A percentile compares a stretch with the other conserved stretches of the same genome.
Evolutionary conservation across 2,888 invertebrate genomes (phyloP).

Genomic region (Tortricodes alternella): DNA sequence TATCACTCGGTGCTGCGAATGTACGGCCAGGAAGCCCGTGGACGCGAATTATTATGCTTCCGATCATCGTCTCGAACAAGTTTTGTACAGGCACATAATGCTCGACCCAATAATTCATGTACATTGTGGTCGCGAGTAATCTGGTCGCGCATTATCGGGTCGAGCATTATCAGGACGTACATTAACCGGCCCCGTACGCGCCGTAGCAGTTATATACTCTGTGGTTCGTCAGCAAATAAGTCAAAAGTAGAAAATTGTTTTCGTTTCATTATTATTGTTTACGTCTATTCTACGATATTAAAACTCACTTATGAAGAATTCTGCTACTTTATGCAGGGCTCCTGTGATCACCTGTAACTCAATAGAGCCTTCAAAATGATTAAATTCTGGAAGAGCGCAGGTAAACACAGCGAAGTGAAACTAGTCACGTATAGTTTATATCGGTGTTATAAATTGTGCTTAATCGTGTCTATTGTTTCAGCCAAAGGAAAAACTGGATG

Average conservation of each 20-base stretch:
- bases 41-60: too few species aligned
- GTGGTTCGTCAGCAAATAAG: slow-evolving; percentile 12
- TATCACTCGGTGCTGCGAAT: too few species aligned
- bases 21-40: too few species aligned
- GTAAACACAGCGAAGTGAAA: slow-evolving; percentile 57
- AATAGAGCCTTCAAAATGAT: slow-evolving; percentile 80
- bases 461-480: slow-evolving; percentile 45
- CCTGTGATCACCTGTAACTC: slow-evolving; percentile 39
- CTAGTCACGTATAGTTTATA: slow-evolving; percentile 29
- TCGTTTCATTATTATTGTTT: slow-evolving; percentile 60
- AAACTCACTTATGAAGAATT: slow-evolving; percentile 52
- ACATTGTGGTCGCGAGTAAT: too few species aligned
- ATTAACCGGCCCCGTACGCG: too few species aligned
- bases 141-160: too few species aligned
- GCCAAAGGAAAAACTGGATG: slow-evolving; percentile 79
- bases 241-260: slow-evolving; percentile 48
- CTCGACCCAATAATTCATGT: too few species aligned
- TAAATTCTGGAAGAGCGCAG: slow-evolving; percentile 90
- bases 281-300: slow-evolving; percentile 52
- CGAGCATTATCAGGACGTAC: too few species aligned
- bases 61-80: too few species aligned
- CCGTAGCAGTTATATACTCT: too few species aligned
- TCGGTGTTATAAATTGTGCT: slow-evolving; percentile 21
- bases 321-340: slow-evolving; percentile 39
- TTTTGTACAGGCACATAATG: too few species aligned